Conservation (phyloP, 2,797 vertebrate genomes). For the Avahi laniger region DNA sequence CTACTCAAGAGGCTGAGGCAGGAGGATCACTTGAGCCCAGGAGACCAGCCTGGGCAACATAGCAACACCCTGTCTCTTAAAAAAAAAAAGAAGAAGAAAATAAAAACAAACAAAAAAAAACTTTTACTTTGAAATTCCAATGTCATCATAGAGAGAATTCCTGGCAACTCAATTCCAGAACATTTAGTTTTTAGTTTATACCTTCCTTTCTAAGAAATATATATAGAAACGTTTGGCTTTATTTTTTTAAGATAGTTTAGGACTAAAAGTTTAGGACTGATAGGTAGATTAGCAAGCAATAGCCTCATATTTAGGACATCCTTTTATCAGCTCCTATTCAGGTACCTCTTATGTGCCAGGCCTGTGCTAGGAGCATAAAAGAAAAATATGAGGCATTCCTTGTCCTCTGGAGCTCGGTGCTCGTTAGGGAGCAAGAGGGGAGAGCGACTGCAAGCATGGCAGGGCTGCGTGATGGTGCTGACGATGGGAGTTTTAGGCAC, state of each 20-base stretch:
- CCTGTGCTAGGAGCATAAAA: background rate
- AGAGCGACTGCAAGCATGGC: background rate
- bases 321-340: background rate
- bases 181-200: background rate
- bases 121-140: background rate
- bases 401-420: background rate
- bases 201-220: background rate
- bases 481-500: background rate
- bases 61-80: too few relatives aligned
- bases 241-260: background rate
- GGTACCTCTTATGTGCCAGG: background rate
- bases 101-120: too few relatives aligned
- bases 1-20: too few relatives aligned
- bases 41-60: too few relatives aligned
- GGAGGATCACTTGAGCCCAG: too few relatives aligned
- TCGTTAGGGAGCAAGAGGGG: background rate
- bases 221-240: background rate
- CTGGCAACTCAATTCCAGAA: background rate
- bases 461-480: too few relatives aligned
- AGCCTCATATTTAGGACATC: background rate
- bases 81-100: too few relatives aligned
- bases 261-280: background rate
- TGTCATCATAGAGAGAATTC: background rate
- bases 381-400: background rate
- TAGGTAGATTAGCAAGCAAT: background rate